Base-by-base conservation (phyloP, 2,797 vertebrate genomes). In the Pangasius sanitwongsei region DNA sequence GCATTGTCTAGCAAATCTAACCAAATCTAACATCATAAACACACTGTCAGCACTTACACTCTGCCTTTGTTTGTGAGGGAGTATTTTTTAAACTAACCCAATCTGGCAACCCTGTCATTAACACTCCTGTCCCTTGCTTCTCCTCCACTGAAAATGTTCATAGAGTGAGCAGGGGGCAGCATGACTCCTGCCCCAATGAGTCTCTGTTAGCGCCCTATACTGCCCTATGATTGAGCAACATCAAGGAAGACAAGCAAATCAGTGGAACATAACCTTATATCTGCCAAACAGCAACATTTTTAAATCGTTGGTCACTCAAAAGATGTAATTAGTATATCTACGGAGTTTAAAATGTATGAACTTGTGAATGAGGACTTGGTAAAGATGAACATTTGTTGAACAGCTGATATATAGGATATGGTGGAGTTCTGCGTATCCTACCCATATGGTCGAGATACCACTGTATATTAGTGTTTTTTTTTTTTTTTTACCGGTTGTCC, bases 401-500 rank as follows among this genome's bases (percentile, higher is more conserved):
- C 37, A 53, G 75, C 28, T 53, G 25, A 78, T 53, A 31, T 18
- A 78, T 7, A 53, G 7, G 28, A 4, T 18, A 3, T 3, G 28
- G 37, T 37, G 37, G 37, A 37, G 5, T 16, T 78, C 13, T 50
- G 11, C 4, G 6, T 5, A 0, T 15, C 11, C 44, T 12, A 78
- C 25, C 75, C 48, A 0, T 53, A 16, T 31, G 28, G 48, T 7
- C 74, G 1, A 12, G 23, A 23, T 74, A 74, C 37, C 8, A 59
- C 6, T 72, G 41, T 28, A 13, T 12, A 34, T 37, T 28, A 53
- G 15, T 31, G 20, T 37, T 20, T 72, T 63, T 69, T 34, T 28
- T n/a, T 13, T 20, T 20, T 72, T 34, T 96, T 95, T 94, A 98
- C 97, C 95, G 95, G 2, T 91, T 93, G 89, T 98, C 97, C 87